A percentile compares a stretch with the other conserved stretches of the same genome.
phyloP scores from a whole-genome alignment of 1,140 invertebrate species.

The Zaprionus africanus region DNA sequence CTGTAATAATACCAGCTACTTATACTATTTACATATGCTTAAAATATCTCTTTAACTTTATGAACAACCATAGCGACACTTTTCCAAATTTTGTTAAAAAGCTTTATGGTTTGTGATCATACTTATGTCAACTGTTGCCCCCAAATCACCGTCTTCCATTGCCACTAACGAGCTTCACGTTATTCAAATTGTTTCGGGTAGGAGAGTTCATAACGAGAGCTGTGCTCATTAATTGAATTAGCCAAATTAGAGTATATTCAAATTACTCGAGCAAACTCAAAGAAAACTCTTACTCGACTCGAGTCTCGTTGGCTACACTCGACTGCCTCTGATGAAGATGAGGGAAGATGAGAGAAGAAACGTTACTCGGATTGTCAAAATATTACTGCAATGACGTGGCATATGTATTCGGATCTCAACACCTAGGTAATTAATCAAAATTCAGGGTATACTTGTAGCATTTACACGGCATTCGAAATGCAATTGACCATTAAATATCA shows the following conservation, averaged over 20 bases:
- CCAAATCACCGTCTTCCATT: not conserved
- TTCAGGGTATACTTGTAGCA: slow-evolving; percentile 4
- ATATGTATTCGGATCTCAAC: slow-evolving; percentile 5
- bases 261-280: slow-evolving; percentile 20
- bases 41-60: not conserved
- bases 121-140: not conserved
- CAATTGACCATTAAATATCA: slow-evolving; percentile 51
- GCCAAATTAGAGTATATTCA: slow-evolving; percentile 42
- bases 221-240: slow-evolving; percentile 39
- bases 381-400: slow-evolving; percentile 32
- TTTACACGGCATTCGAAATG: slow-evolving; percentile 50
- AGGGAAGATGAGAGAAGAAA: not conserved
- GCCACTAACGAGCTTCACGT: slow-evolving; percentile 19
- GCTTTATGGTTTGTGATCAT: slow-evolving; percentile 18
- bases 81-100: not conserved
- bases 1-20: no score
- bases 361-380: slow-evolving; percentile 15
- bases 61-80: slow-evolving; percentile 9
- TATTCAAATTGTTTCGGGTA: slow-evolving; percentile 42
- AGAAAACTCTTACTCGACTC: slow-evolving; percentile 1
- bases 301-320: slow-evolving; percentile 16
- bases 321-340: not conserved
- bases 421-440: slow-evolving; percentile 37
- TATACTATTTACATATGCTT: not conserved
- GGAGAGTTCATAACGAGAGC: slow-evolving; percentile 13